Conservation (phyloP, 2,888 invertebrate species). For the Lypha dubia region DNA sequence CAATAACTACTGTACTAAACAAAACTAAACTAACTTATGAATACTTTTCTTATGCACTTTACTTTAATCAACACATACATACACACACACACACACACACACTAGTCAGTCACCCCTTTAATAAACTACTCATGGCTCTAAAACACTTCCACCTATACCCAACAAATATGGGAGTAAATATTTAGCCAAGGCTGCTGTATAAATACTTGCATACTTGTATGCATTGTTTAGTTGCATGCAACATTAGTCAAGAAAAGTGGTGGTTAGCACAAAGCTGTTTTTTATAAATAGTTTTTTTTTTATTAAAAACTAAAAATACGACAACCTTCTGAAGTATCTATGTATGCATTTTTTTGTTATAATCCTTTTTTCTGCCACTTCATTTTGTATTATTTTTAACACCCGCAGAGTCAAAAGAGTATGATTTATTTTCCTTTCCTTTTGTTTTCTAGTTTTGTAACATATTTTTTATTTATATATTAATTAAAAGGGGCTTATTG, state of each 20-base stretch:
- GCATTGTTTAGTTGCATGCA: slow-evolving; percentile 40
- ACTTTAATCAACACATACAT: not conserved
- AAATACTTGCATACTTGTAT: not conserved
- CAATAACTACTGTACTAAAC: not conserved
- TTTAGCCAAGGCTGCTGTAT: slow-evolving; percentile 37
- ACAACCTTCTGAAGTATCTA: slow-evolving; percentile 7
- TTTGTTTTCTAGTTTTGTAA: not conserved
- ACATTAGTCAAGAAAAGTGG: slow-evolving; percentile 42
- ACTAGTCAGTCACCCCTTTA: not conserved
- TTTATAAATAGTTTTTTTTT: slow-evolving; percentile 4
- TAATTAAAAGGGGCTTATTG: slow-evolving; percentile 48
- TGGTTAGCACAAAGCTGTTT: slow-evolving; percentile 9
- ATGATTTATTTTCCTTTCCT: slow-evolving; percentile 56
- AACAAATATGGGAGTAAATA: slow-evolving; percentile 55
- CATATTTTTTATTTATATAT: not conserved
- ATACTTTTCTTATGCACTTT: slow-evolving; percentile 28
- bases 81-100: too few species aligned
- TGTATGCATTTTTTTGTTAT: slow-evolving; percentile 7
- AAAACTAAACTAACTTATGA: not conserved
- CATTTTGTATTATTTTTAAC: slow-evolving; percentile 58
- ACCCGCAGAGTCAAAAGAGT: slow-evolving; percentile 70
- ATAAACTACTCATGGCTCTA: not conserved
- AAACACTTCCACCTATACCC: slow-evolving; percentile 47
- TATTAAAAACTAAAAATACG: slow-evolving; percentile 4
- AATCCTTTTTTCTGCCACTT: slow-evolving; percentile 60